Base-by-base conservation (phyloP, 2,113 vertebrate species). In the Sporophila hypoxantha region DNA sequence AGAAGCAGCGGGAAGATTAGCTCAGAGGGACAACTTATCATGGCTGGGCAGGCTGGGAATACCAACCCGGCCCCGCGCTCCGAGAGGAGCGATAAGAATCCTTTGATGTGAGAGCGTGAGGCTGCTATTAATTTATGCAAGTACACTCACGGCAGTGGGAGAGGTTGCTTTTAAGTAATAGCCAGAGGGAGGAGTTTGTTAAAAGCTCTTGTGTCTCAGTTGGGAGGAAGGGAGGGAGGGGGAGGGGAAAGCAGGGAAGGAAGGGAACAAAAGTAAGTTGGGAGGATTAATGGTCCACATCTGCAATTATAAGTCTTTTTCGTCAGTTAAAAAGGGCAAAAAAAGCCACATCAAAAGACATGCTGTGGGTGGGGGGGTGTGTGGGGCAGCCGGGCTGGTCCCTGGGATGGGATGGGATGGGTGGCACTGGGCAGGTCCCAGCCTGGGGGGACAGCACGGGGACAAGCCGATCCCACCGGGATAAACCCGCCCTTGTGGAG, bases 251-350 rank as follows among this genome's bases (percentile, higher is more conserved):
- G 60, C 84, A 16, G 53, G 59, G 39, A 49, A 78, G 85, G n/a
- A 67, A 76, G 12, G 23, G 91, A 91, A 82, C 76, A 73, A 76
- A 94, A n/a, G 83, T 70, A 84, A 96, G 79, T 85, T 91, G 89
- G 7, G 77, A 66, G 90, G 83, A 93, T 90, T 95, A n/a, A 91
- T 81, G 68, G 94, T 76, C n/a, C 84, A 53, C 80, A 64, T 49
- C n/a, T 71, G 67, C 90, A 80, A 84, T 95, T 85, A 44, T 25
- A 67, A 91, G 88, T 80, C 30, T 86, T 94, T 66, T 82, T 80
- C 79, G 76, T 49, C n/a, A 32, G 46, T n/a, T 27, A 10, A 82
- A 86, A 92, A 50, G 16, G 26, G 20, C 14, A 67, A 32, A 52
- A 69, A 55, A 8, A 4, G 0, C 13, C 66, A 21, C 26, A 26